Conservation (phyloP, 2,113 vertebrate species). For the Leptobrachium leishanense region DNA sequence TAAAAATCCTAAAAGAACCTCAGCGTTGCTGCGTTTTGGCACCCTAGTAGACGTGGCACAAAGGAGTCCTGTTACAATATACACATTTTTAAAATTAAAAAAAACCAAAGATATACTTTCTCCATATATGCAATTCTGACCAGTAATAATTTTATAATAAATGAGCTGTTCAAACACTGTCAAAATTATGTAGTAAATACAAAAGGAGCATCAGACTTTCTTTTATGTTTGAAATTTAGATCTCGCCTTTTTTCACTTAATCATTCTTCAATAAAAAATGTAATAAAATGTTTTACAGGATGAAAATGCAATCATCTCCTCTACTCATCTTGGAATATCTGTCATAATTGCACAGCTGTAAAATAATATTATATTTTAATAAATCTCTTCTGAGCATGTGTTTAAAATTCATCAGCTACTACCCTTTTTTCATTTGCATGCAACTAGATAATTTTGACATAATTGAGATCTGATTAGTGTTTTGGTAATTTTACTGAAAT, state of each 20-base stretch:
- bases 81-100: too few relatives aligned
- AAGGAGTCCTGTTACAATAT: too few relatives aligned
- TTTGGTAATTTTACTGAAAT: constrained; percentile 19
- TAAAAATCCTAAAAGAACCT: too few relatives aligned
- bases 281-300: constrained; percentile 13
- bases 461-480: constrained; percentile 36
- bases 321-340: constrained; percentile 2
- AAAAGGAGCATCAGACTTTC: too few relatives aligned
- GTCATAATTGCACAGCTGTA: constrained; percentile 25
- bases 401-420: constrained; percentile 24
- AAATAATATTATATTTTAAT: constrained; percentile 29
- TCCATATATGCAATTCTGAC: too few relatives aligned
- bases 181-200: too few relatives aligned
- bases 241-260: not conserved
- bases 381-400: constrained; percentile 31
- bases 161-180: too few relatives aligned
- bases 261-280: not conserved
- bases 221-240: too few relatives aligned
- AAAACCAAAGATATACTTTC: too few relatives aligned
- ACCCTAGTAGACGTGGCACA: too few relatives aligned
- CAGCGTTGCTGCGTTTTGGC: too few relatives aligned
- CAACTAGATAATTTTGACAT: constrained; percentile 11
- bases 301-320: constrained; percentile 9
- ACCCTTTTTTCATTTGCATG: constrained; percentile 12
- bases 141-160: too few relatives aligned